Percentiles rank a stretch among this genome's conserved stretches.
These are phyloP conservation scores for Ditylenchus weischeri DNA, from an alignment of 2,888 invertebrate species.

Conservation along the genomic window DNA sequence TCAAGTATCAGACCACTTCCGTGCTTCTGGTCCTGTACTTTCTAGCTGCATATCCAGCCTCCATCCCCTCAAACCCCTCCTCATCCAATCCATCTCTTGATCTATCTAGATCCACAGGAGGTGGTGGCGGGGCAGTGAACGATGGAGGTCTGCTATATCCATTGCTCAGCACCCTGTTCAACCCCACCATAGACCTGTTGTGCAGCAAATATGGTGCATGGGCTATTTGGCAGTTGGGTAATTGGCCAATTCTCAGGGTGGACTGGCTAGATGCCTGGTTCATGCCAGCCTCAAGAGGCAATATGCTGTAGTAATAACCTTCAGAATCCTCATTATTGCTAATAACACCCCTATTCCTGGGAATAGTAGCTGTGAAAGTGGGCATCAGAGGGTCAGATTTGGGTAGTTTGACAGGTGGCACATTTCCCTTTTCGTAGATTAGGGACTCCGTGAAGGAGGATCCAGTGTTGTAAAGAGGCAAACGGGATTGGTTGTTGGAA, in stretches of 20 bases:
- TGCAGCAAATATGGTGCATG: neutral
- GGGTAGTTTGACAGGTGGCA: neutral
- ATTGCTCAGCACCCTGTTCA: neutral
- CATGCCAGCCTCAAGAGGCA: neutral
- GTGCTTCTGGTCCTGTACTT: too few relatives aligned
- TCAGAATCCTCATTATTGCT: neutral
- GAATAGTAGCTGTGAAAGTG: neutral
- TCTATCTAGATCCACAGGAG: neutral
- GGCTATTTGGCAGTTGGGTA: conserved; percentile 6
- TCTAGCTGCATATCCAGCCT: too few relatives aligned
- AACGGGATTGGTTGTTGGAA: conserved; percentile 19
- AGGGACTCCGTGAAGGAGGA: conserved; percentile 23
- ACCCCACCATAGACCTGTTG: conserved; percentile 8
- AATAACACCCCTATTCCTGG: neutral
- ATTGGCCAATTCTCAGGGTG: neutral
- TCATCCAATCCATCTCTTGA: too few relatives aligned
- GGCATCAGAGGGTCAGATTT: conserved; percentile 3
- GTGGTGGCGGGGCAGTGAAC: conserved; percentile 5
- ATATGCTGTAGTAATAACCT: conserved; percentile 10
- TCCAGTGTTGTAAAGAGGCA: conserved; percentile 25
- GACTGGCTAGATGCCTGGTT: neutral
- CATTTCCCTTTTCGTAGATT: conserved; percentile 18
- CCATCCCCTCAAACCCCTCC: too few relatives aligned
- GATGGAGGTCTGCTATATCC: neutral
- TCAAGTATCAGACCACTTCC: too few relatives aligned